Conservation (phyloP, 2,797 vertebrate genomes). For the Orestias chungarensis region DNA sequence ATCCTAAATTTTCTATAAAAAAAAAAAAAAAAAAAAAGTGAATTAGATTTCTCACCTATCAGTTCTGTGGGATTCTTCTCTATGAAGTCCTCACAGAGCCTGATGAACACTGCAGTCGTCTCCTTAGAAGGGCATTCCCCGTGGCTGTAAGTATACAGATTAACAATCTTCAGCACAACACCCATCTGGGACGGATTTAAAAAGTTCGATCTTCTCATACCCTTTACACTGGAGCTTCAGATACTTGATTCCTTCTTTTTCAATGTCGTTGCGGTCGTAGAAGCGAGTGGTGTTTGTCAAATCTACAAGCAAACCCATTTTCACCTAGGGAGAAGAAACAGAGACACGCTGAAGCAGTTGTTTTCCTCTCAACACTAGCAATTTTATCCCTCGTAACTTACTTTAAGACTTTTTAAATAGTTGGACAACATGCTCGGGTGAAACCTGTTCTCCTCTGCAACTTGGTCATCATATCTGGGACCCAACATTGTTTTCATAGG, state of each 20-base stretch:
- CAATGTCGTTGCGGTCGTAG: constrained; percentile 93
- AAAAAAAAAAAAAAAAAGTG: background rate
- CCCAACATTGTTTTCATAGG: constrained; percentile 99
- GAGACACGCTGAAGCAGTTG: background rate
- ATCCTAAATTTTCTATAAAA: no score
- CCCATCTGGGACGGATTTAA: background rate
- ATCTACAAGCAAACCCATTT: constrained; percentile 96
- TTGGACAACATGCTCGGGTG: constrained; percentile 96
- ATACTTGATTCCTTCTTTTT: constrained; percentile 94
- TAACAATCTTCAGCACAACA: background rate
- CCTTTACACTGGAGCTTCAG: constrained; percentile 97
- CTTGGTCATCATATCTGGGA: constrained; percentile 94
- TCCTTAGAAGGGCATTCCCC: constrained; percentile 92
- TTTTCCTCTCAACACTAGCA: background rate
- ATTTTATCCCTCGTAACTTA: constrained; percentile 59
- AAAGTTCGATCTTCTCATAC: constrained; percentile 72
- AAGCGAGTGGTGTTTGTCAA: constrained; percentile 96
- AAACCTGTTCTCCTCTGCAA: constrained; percentile 95
- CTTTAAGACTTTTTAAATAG: constrained; percentile 96
- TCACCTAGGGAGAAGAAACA: constrained; percentile 82
- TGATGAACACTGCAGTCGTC: constrained; percentile 89
- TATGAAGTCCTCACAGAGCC: constrained; percentile 89
- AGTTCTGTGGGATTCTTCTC: constrained; percentile 93
- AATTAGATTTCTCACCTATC: constrained; percentile 82
- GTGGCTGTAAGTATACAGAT: constrained; percentile 78